Conservation (phyloP, 2,888 invertebrate species). For the Epinotia ramella region DNA sequence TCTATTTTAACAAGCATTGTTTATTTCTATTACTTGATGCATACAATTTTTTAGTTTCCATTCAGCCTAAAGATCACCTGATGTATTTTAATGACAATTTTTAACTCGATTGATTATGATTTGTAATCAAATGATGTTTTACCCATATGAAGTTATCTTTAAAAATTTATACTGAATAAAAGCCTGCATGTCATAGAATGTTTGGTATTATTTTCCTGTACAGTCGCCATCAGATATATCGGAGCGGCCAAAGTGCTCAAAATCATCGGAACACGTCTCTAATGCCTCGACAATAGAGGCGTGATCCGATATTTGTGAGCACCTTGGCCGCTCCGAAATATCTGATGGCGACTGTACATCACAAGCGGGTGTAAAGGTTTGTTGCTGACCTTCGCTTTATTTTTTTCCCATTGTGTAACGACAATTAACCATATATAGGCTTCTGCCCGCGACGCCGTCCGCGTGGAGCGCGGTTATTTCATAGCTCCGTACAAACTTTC, state of each 20-base stretch:
- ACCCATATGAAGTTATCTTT: conserved; percentile 71
- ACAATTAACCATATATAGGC: no score
- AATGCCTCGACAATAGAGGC: no score
- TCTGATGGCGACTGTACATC: no score
- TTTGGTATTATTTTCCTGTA: conserved; percentile 48
- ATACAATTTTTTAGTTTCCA: conserved; percentile 67
- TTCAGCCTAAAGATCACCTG: conserved; percentile 51
- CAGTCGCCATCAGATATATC: no score
- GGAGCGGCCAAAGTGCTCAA: no score
- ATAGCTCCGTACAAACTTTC: no score
- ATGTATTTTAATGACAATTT: conserved; percentile 58
- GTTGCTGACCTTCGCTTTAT: not conserved
- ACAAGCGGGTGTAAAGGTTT: not conserved
- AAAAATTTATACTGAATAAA: conserved; percentile 80
- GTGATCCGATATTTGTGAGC: no score
- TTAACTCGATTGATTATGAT: conserved; percentile 60
- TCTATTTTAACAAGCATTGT: conserved; percentile 60
- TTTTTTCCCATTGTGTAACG: no score
- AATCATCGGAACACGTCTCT: no score
- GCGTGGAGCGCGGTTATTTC: no score
- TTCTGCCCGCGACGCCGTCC: no score
- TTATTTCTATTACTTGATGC: conserved; percentile 67
- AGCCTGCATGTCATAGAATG: conserved; percentile 72
- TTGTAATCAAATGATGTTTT: conserved; percentile 65
- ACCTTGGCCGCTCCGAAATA: no score